Percentiles rank a stretch among this genome's conserved stretches.
phyloP scores from a whole-genome alignment of 1,140 invertebrate genomes.

The Pseudomyrmex sp. region DNA sequence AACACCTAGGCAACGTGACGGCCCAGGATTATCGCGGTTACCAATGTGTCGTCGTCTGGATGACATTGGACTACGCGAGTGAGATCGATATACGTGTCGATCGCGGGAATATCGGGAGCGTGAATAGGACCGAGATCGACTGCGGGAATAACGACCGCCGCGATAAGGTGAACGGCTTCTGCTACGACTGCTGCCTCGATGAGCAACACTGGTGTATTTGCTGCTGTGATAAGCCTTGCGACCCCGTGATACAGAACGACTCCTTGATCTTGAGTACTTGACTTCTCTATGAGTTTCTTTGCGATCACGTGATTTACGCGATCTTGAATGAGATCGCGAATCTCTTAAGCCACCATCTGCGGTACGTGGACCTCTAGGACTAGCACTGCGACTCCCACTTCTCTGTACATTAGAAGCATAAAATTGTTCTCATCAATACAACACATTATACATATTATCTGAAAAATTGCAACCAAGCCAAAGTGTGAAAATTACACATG shows the following conservation, averaged over 20 bases:
- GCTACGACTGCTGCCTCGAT: slow-evolving; percentile 82
- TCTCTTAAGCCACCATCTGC: slow-evolving; percentile 78
- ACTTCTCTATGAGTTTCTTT: slow-evolving; percentile 78
- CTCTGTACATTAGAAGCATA: slow-evolving; percentile 67
- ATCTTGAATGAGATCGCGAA: slow-evolving; percentile 81
- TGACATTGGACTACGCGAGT: slow-evolving; percentile 87
- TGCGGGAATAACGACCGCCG: slow-evolving; percentile 84
- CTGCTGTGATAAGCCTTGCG: slow-evolving; percentile 79
- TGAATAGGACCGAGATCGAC: slow-evolving; percentile 85
- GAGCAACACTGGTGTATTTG: slow-evolving; percentile 77
- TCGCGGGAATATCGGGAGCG: slow-evolving; percentile 81
- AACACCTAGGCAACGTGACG: slow-evolving; percentile 96
- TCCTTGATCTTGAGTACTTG: slow-evolving; percentile 82
- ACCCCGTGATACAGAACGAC: slow-evolving; percentile 79
- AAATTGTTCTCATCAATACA: neutral
- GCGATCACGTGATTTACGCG: slow-evolving; percentile 78
- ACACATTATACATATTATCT: neutral
- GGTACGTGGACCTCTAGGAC: slow-evolving; percentile 75
- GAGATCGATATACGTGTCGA: slow-evolving; percentile 80
- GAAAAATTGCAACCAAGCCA: too few relatives aligned
- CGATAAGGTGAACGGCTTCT: slow-evolving; percentile 85
- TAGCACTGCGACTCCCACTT: slow-evolving; percentile 80
- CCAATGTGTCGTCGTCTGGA: slow-evolving; percentile 86
- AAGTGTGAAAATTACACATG: too few relatives aligned
- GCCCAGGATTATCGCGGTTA: slow-evolving; percentile 92